Evolutionary conservation across 2,888 invertebrate species (phyloP).

Genomic region (Limnephilus auricula): DNA sequence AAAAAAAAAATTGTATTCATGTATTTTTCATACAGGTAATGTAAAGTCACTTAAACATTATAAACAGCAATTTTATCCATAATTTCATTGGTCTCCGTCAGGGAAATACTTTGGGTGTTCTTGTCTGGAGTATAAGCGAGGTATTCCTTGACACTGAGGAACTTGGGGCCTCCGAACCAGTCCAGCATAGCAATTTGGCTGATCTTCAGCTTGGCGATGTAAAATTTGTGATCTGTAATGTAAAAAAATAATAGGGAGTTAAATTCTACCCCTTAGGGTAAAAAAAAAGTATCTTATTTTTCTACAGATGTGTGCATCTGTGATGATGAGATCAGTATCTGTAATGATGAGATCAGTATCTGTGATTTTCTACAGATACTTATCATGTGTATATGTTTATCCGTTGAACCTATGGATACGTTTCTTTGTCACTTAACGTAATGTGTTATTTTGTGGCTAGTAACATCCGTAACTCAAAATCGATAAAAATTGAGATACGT

Average conservation of each 20-base stretch:
- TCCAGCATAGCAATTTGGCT: conserved; percentile 86
- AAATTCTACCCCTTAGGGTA: no score
- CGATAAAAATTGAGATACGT: no score
- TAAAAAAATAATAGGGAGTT: conserved; percentile 19
- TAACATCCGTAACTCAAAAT: no score
- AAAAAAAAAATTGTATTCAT: background rate
- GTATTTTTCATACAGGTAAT: background rate
- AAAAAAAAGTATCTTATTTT: no score
- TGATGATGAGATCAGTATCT: no score
- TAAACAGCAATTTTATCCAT: background rate
- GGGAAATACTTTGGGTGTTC: background rate
- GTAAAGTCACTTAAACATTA: background rate
- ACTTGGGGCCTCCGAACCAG: conserved; percentile 88
- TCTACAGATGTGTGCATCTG: no score
- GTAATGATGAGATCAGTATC: no score
- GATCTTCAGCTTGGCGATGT: conserved; percentile 87
- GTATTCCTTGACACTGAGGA: conserved; percentile 81
- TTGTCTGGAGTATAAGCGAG: conserved; percentile 65
- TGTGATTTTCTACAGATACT: no score
- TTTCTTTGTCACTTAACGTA: no score
- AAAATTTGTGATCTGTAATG: conserved; percentile 85
- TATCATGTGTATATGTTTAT: no score
- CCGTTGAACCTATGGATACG: no score
- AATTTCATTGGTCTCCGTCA: background rate
- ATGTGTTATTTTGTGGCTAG: no score